Percentiles rank a stretch among this genome's conserved stretches.
These are phyloP conservation scores for Macrotrachela quadricornifera DNA, from an alignment of 1,140 invertebrate genomes.

Conservation along the genomic window DNA sequence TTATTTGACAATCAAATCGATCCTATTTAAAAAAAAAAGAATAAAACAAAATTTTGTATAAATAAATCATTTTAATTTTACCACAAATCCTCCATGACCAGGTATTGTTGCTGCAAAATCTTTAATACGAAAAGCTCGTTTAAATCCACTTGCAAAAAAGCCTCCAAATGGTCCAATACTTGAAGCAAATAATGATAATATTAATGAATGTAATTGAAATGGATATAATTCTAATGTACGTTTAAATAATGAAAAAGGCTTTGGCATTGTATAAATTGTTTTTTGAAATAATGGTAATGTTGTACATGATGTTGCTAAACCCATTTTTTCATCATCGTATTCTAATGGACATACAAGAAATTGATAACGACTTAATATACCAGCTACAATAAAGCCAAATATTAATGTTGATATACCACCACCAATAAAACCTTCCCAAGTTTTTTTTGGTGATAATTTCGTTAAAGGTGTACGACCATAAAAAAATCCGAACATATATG, in stretches of 20 bases:
- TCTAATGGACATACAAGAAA: constrained; percentile 89
- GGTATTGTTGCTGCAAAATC: constrained; percentile 73
- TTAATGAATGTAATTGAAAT: constrained; percentile 75
- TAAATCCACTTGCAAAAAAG: constrained; percentile 97
- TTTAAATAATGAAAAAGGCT: neutral
- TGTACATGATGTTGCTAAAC: neutral
- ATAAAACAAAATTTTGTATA: too few species aligned
- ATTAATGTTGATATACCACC: constrained; percentile 78
- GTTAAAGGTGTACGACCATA: constrained; percentile 94
- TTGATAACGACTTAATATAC: constrained; percentile 59
- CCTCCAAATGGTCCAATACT: constrained; percentile 97
- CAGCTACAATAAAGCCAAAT: constrained; percentile 65
- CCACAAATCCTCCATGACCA: constrained; percentile 91
- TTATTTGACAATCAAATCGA: constrained; percentile 91
- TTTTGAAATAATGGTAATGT: neutral
- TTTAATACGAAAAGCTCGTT: constrained; percentile 95
- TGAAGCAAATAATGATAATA: constrained; percentile 72
- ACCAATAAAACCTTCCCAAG: constrained; percentile 87
- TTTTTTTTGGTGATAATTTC: constrained; percentile 92
- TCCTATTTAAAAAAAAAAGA: constrained; percentile 35
- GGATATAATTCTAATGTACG: constrained; percentile 45
- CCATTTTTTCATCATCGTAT: constrained; percentile 46
- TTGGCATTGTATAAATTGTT: neutral
- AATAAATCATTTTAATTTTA: too few species aligned
- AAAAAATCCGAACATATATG: constrained; percentile 96